phyloP scores from a whole-genome alignment of 1,140 invertebrate species.

The Nebria ingens region DNA sequence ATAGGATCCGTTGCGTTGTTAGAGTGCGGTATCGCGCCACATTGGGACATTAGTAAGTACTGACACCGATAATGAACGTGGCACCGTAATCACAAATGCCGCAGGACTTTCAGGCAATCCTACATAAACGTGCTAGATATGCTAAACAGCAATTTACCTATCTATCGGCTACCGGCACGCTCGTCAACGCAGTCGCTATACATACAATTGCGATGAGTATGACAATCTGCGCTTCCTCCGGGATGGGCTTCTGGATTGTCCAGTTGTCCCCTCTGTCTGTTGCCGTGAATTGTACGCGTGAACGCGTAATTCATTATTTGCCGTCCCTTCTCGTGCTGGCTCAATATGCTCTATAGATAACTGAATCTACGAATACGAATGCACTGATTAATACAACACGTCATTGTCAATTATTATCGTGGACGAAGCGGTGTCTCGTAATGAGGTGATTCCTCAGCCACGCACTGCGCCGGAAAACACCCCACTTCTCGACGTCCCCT shows the following conservation, averaged over 20 bases:
- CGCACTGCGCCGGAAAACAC: not conserved
- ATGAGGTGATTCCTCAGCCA: not conserved
- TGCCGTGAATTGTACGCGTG: no score
- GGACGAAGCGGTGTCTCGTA: conserved; percentile 13
- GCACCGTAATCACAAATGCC: conserved; percentile 1
- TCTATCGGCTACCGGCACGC: not conserved
- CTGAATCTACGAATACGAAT: not conserved
- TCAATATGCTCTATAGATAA: not conserved
- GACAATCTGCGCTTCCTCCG: no score
- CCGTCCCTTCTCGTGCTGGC: not conserved
- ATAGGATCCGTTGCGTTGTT: not conserved
- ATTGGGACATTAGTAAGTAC: not conserved
- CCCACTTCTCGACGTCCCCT: not conserved
- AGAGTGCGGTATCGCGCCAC: not conserved
- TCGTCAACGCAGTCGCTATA: no score
- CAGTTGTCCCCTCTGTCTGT: no score
- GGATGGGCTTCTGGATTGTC: no score
- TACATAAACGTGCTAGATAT: conserved; percentile 3
- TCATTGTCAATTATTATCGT: conserved; percentile 23
- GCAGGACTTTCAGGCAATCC: not conserved
- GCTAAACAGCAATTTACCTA: conserved; percentile 3
- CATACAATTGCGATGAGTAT: no score
- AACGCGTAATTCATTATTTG: not conserved
- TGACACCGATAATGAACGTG: not conserved
- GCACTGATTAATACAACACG: conserved; percentile 20